A percentile compares a stretch with the other conserved stretches of the same genome.
These are phyloP conservation scores for Phaetusa simplex DNA, from an alignment of 2,113 vertebrate genomes.

Conservation along the genomic window DNA sequence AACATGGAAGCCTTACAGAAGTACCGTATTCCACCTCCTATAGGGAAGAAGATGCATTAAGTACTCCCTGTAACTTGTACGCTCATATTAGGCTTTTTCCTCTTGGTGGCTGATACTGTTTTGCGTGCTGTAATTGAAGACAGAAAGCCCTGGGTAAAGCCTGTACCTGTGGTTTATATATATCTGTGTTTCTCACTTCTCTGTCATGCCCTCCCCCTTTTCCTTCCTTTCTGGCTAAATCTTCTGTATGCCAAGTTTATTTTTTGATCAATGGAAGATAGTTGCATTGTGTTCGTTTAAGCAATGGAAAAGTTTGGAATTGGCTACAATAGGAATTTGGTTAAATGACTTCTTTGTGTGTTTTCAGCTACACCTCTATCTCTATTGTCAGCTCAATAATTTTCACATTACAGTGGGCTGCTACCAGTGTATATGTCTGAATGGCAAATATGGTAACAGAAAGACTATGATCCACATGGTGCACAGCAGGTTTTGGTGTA, in stretches of 20 bases:
- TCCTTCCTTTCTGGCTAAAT: background rate
- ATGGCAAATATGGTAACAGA: background rate
- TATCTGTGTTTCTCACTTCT: background rate
- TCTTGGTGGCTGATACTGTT: background rate
- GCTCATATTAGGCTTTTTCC: background rate
- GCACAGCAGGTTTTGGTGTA: background rate
- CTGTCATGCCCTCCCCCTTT: background rate
- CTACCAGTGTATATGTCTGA: background rate
- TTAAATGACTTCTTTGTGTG: background rate
- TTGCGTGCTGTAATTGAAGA: background rate
- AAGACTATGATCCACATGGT: background rate
- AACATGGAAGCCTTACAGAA: background rate
- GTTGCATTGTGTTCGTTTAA: background rate
- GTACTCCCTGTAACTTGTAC: background rate
- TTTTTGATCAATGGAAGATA: background rate
- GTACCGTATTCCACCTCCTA: background rate
- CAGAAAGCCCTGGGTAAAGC: background rate
- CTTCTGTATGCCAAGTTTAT: background rate
- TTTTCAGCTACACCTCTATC: background rate
- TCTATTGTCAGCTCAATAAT: background rate
- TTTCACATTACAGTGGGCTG: background rate
- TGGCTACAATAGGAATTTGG: background rate
- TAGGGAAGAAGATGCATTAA: background rate
- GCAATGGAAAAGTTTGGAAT: background rate
- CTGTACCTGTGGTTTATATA: background rate